A percentile compares a stretch with the other conserved stretches of the same genome.
phyloP scores from a whole-genome alignment of 2,888 invertebrate species.

The Notodonta ziczac region DNA sequence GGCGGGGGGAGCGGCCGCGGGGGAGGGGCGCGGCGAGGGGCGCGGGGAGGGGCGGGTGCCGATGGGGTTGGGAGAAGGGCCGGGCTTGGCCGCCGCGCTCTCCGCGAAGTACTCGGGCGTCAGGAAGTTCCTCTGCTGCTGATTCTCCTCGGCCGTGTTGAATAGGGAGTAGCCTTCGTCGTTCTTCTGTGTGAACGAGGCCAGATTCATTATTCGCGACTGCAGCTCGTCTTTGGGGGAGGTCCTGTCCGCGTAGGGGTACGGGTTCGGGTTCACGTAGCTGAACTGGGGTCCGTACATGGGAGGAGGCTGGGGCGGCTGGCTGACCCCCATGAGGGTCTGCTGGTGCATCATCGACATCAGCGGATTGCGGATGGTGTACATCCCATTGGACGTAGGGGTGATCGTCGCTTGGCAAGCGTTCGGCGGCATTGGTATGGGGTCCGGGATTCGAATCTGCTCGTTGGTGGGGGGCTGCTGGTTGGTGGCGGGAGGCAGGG shows the following conservation, averaged over 20 bases:
- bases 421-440: conserved; percentile 76
- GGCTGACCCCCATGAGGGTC: conserved; percentile 60
- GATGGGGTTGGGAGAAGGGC: conserved; percentile 74
- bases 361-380: conserved; percentile 91
- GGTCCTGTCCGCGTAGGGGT: conserved; percentile 41
- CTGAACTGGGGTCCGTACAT: conserved; percentile 61
- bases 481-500: conserved; percentile 63
- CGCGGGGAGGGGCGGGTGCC: conserved; percentile 42
- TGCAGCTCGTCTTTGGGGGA: conserved; percentile 66
- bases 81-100: conserved; percentile 58
- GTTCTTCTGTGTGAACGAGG: conserved; percentile 76
- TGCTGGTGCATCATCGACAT: conserved; percentile 83
- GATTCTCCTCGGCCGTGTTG: conserved; percentile 62
- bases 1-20: no score
- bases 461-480: conserved; percentile 60
- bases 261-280: conserved; percentile 63
- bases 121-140: conserved; percentile 63
- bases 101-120: conserved; percentile 63
- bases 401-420: conserved; percentile 81
- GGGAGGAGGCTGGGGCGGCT: conserved; percentile 49
- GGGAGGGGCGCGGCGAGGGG: no score
- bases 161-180: conserved; percentile 79
- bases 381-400: conserved; percentile 88
- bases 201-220: conserved; percentile 69
- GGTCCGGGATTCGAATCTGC: conserved; percentile 71